Conservation (phyloP, 2,797 vertebrate species). For the Synaphobranchus kaupii region DNA sequence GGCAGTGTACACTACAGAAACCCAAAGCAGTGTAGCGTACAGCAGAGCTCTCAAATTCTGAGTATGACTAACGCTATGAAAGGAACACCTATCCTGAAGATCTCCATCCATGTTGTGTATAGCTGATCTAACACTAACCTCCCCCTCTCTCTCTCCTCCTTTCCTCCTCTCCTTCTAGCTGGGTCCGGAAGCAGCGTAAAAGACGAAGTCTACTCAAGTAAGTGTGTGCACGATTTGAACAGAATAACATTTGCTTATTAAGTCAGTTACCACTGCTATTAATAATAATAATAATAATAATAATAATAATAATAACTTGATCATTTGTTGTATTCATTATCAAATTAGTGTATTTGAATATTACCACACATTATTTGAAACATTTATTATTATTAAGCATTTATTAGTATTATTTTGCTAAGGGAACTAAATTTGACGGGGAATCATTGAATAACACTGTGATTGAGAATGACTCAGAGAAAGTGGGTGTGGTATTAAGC, state of each 20-base stretch:
- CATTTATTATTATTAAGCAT: no score
- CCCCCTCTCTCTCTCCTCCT: neutral
- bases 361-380: neutral
- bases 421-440: no score
- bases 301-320: no score
- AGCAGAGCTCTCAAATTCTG: neutral
- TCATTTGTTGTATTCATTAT: neutral
- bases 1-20: neutral
- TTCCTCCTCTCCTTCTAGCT: constrained; percentile 32
- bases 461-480: no score
- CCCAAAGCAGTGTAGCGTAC: neutral
- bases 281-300: neutral
- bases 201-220: constrained; percentile 54
- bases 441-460: no score
- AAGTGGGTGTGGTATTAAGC: neutral
- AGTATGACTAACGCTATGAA: no score
- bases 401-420: no score
- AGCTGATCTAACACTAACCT: neutral
- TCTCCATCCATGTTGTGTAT: neutral
- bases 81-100: no score
- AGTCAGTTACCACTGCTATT: neutral
- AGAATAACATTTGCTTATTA: neutral
- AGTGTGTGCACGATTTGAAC: neutral
- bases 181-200: constrained; percentile 34
- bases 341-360: neutral